Evolutionary conservation across 2,797 vertebrate genomes (phyloP), one percentile per base, ranked within the genome.

Genomic region (Microctenopoma lineatum): DNA sequence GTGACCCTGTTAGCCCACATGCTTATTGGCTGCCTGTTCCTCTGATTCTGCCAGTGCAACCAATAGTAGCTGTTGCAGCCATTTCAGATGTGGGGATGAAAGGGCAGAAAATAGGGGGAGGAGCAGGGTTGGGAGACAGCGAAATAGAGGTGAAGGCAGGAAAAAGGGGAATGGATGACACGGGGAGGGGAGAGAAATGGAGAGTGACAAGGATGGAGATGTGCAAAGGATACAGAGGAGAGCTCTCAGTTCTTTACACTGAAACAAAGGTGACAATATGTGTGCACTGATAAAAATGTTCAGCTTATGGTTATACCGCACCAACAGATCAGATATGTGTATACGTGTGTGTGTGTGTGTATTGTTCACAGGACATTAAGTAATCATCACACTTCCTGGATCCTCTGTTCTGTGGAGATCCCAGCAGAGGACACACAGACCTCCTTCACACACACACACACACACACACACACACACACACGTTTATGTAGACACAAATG

Each of bases 1-100:
- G 83, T 92, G 89, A 91, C 91, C 90, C 85, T 86, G 81, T 88
- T 91, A 89, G 85, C 78, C 88, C 51, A 58, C 50, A 64, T 80
- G 80, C 89, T 86, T 51, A 93, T 91, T 92, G 92, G 92, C 85
- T 86, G 70, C 50, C 44, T 5, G 21, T 70, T 81, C 72, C 73
- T 77, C 59, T 77, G 82, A 88, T 84, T 89, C 85, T 50, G 54
- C 10, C 15, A 0, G 61, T 1, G 12, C 67, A 54, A 70, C 92
- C 90, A 93, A 91, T 93, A 14, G 81, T 75, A 81, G 69, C 77
- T 1, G 62, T 74, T 45, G 29, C 81, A 72, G 75, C 65, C 42
- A 36, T 77, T 88, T 89, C 79, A 84, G 81, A 84, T 77, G 80
- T 84, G 66, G 75, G 85, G 76, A 87, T 82, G 84, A 87, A 83